phyloP scores from a whole-genome alignment of 2,888 invertebrate species.

The Apamea epomidion region DNA sequence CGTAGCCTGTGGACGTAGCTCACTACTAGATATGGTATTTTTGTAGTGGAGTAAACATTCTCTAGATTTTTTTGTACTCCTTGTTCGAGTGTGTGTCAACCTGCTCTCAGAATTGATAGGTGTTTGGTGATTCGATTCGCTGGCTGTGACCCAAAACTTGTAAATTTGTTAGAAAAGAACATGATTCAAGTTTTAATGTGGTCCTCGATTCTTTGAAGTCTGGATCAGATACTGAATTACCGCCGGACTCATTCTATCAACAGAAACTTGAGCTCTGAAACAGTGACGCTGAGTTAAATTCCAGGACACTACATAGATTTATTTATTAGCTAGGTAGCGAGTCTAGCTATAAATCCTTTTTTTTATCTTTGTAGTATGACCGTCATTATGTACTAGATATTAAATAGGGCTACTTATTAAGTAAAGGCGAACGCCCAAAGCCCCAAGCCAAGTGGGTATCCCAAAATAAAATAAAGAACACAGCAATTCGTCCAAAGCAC shows the following conservation, averaged over 20 bases:
- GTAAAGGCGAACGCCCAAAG: not conserved
- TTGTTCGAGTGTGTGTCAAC: not conserved
- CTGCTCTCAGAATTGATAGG: constrained; percentile 5
- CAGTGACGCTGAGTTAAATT: not conserved
- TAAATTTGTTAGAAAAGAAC: constrained; percentile 25
- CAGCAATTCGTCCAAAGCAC: constrained; percentile 11
- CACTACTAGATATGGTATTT: not conserved
- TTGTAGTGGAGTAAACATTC: not conserved
- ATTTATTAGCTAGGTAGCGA: not conserved
- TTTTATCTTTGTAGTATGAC: too few relatives aligned
- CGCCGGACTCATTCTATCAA: constrained; percentile 3
- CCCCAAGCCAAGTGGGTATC: not conserved
- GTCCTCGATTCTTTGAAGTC: constrained; percentile 15
- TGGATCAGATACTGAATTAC: constrained; percentile 8
- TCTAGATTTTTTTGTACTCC: not conserved
- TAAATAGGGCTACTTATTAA: not conserved
- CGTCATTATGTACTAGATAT: not conserved
- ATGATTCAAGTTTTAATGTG: constrained; percentile 19
- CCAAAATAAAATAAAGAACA: constrained; percentile 5
- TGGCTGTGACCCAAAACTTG: constrained; percentile 28
- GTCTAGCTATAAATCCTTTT: not conserved
- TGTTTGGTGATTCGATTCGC: constrained; percentile 14
- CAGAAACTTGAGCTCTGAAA: not conserved
- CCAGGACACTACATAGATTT: too few relatives aligned
- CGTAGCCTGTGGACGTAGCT: not conserved